These are phyloP conservation scores for Pollachius pollachius DNA, from an alignment of 2,113 vertebrate genomes.

Conservation along the genomic window DNA sequence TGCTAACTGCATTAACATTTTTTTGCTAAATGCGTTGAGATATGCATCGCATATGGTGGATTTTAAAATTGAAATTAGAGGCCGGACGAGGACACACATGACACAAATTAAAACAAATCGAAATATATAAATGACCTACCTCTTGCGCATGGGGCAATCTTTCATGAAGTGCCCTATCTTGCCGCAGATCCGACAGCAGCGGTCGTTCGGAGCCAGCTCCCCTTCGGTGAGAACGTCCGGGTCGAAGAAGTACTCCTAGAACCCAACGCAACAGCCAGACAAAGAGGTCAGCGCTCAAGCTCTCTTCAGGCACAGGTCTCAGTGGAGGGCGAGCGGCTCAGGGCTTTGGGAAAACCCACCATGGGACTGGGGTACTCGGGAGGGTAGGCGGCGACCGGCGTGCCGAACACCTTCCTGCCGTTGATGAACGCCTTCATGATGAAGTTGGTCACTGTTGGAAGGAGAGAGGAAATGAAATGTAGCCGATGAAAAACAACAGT, in stretches of 20 bases:
- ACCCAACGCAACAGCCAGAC: conserved; percentile 19
- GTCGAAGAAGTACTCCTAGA: conserved; percentile 93
- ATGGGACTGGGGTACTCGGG: conserved; percentile 82
- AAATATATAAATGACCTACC: conserved; percentile 68
- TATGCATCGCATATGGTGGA: too few relatives aligned
- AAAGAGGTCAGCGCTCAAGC: not conserved
- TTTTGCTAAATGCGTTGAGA: too few relatives aligned
- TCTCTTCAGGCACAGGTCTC: not conserved
- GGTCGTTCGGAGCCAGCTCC: conserved; percentile 90
- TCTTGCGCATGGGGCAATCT: conserved; percentile 89
- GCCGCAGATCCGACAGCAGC: conserved; percentile 93
- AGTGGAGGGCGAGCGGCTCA: not conserved
- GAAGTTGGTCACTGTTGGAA: conserved; percentile 89
- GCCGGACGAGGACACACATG: not conserved
- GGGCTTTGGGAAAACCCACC: conserved; percentile 64
- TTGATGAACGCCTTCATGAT: conserved; percentile 98
- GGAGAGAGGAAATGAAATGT: not conserved
- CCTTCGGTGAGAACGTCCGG: conserved; percentile 90
- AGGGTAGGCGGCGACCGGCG: conserved; percentile 79
- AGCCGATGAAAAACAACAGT: not conserved
- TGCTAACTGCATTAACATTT: too few relatives aligned
- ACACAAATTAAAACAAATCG: not conserved
- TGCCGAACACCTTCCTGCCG: conserved; percentile 88
- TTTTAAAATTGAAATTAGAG: too few relatives aligned
- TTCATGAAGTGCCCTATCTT: conserved; percentile 98